Conservation (phyloP, 2,888 invertebrate species). For the Drepanosiphum platanoidis region DNA sequence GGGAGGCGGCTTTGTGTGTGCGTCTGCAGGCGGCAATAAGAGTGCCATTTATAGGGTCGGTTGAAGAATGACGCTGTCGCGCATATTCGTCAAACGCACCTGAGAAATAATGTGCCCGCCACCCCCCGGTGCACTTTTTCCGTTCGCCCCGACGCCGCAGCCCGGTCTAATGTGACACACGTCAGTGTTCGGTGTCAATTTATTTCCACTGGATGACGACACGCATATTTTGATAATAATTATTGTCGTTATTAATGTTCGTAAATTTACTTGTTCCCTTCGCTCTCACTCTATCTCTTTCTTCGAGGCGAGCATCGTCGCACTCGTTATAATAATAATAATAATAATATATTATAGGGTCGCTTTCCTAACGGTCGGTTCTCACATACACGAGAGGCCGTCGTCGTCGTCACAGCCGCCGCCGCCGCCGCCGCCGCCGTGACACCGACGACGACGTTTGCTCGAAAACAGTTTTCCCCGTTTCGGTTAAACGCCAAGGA, state of each 20-base stretch:
- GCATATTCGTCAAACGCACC: constrained; percentile 62
- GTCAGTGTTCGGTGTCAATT: constrained; percentile 62
- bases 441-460: not conserved
- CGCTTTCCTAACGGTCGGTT: constrained; percentile 54
- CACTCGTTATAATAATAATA: constrained; percentile 26
- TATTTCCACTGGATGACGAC: constrained; percentile 60
- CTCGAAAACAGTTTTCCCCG: not conserved
- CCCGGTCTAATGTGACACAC: constrained; percentile 57
- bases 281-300: not conserved
- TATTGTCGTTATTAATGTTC: constrained; percentile 58
- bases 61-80: constrained; percentile 61
- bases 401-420: constrained; percentile 11
- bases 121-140: not conserved
- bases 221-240: constrained; percentile 61
- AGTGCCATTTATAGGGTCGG: constrained; percentile 60
- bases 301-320: not conserved
- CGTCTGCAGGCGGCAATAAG: constrained; percentile 34
- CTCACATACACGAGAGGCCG: constrained; percentile 44
- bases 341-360: constrained; percentile 34
- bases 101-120: constrained; percentile 45
- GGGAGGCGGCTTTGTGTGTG: constrained; percentile 15
- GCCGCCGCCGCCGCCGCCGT: not conserved
- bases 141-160: not conserved
- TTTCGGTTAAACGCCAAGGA: not conserved
- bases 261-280: constrained; percentile 42